These are phyloP conservation scores for Nymphalis c-album DNA, from an alignment of 2,888 invertebrate genomes.

Conservation along the genomic window DNA sequence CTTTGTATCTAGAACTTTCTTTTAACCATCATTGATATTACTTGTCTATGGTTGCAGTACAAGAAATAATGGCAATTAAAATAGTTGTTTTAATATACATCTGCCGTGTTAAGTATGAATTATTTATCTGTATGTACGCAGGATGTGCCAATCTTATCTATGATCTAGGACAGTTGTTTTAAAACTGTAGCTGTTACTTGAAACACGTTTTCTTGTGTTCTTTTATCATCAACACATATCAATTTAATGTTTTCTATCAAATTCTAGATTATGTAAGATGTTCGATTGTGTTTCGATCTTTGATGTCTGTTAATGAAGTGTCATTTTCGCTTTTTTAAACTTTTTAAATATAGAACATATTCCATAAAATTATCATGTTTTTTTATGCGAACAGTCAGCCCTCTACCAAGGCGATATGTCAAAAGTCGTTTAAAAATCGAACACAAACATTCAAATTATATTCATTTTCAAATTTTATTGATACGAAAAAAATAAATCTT, in stretches of 20 bases:
- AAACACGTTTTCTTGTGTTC: slow-evolving; percentile 16
- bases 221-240: slow-evolving; percentile 12
- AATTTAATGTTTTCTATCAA: neutral
- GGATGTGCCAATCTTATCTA: slow-evolving; percentile 33
- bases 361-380: neutral
- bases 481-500: too few species aligned
- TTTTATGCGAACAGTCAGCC: neutral
- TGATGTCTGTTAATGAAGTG: neutral
- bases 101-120: slow-evolving; percentile 36
- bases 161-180: slow-evolving; percentile 30
- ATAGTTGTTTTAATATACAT: slow-evolving; percentile 34
- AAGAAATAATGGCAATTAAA: slow-evolving; percentile 30
- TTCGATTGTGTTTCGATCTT: neutral
- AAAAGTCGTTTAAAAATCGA: too few species aligned
- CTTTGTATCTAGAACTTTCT: neutral
- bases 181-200: slow-evolving; percentile 14
- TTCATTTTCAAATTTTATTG: too few species aligned
- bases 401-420: too few species aligned
- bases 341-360: too few species aligned
- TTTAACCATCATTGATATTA: neutral
- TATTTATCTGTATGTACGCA: slow-evolving; percentile 36
- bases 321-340: too few species aligned
- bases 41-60: slow-evolving; percentile 8
- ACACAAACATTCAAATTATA: too few species aligned
- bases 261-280: neutral